Conservation (phyloP, 2,888 invertebrate genomes). For the Dryobotodes eremita region DNA sequence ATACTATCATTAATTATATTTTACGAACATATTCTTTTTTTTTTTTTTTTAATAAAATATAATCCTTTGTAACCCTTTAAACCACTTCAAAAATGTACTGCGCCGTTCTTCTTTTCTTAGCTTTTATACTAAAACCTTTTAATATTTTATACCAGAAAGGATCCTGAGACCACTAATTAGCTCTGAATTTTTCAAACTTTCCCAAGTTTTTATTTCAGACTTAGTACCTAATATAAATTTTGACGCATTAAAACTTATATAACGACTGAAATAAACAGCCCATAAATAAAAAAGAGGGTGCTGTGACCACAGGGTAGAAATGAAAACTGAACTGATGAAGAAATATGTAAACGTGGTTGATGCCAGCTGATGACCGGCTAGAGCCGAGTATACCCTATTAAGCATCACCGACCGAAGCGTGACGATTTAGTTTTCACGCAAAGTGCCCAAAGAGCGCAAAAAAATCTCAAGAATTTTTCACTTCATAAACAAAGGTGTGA, state of each 20-base stretch:
- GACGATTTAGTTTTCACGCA: background rate
- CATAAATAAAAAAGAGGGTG: background rate
- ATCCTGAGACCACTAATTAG: slow-evolving; percentile 35
- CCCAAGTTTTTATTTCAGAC: slow-evolving; percentile 12
- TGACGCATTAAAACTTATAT: background rate
- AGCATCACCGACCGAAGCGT: background rate
- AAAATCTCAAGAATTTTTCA: too few species aligned
- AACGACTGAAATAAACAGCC: background rate
- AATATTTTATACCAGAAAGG: slow-evolving; percentile 16
- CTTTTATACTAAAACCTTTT: slow-evolving; percentile 34
- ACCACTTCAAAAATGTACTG: background rate
- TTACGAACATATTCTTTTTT: too few species aligned
- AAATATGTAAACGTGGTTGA: background rate
- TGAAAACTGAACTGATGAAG: background rate
- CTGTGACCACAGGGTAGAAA: background rate
- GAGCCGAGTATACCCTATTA: background rate
- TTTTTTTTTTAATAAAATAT: background rate
- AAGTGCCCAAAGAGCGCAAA: background rate
- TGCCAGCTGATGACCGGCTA: background rate
- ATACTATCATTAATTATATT: background rate
- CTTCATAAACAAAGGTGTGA: background rate
- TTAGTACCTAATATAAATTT: background rate
- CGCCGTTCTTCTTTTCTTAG: background rate
- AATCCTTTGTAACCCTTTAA: background rate
- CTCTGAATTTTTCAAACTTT: slow-evolving; percentile 40